Percentiles rank a stretch among this genome's conserved stretches.
Conservation (phyloP, 2,113 vertebrate species). For the Neomonachus schauinslandi region DNA sequence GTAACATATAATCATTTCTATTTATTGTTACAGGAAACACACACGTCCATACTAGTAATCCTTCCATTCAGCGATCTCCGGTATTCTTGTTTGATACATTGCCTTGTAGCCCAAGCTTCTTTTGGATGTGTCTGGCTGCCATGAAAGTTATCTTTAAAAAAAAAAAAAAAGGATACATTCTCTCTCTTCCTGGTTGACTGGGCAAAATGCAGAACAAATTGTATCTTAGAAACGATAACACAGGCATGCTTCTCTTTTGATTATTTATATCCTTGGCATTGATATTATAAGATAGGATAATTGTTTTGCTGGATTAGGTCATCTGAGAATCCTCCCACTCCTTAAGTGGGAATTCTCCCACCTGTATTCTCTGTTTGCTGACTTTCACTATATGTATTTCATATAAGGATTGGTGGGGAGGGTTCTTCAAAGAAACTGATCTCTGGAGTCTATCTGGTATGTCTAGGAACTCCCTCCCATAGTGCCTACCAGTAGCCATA, state of each 20-base stretch:
- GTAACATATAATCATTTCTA: neutral
- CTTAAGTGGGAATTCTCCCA: neutral
- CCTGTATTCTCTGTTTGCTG: neutral
- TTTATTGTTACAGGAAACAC: neutral
- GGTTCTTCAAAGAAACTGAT: neutral
- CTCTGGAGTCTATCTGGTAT: neutral
- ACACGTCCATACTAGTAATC: neutral
- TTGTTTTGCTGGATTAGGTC: constrained; percentile 29
- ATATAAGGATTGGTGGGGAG: neutral
- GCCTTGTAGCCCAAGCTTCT: neutral
- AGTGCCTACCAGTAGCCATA: too few relatives aligned
- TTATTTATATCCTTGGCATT: constrained; percentile 39
- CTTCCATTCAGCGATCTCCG: neutral
- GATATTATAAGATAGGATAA: neutral
- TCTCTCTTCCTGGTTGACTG: constrained; percentile 33
- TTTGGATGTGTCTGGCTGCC: constrained; percentile 33
- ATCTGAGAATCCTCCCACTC: constrained; percentile 18
- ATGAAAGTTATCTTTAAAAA: constrained; percentile 4
- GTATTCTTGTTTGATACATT: neutral
- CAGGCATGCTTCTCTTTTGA: constrained; percentile 39
- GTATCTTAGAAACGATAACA: constrained; percentile 61
- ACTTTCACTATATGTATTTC: neutral
- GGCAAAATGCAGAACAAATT: constrained; percentile 55
- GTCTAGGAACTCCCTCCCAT: neutral
- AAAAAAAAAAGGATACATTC: constrained; percentile 1